These are phyloP conservation scores for Chaetodon trifascialis DNA, from an alignment of 2,113 vertebrate species.

Conservation along the genomic window DNA sequence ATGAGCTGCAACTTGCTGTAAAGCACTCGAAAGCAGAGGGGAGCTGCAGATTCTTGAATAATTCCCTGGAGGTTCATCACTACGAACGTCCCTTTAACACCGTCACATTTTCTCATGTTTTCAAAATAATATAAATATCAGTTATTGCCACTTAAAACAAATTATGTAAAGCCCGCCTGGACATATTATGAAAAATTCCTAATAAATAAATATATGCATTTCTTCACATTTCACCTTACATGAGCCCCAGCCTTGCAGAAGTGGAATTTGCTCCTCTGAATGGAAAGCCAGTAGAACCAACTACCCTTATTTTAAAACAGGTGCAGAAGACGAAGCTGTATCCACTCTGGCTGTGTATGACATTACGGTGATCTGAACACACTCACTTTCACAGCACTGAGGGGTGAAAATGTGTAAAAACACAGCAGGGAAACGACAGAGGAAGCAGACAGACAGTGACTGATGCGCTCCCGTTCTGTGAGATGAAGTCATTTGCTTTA, in stretches of 20 bases:
- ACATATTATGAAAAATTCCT: not conserved
- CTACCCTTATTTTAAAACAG: not conserved
- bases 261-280: not conserved
- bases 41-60: no score
- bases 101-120: not conserved
- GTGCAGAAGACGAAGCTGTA: not conserved
- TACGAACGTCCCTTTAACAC: not conserved
- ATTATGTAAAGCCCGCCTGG: not conserved
- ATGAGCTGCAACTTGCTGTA: no score
- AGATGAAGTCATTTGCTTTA: constrained; percentile 71
- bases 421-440: constrained; percentile 15
- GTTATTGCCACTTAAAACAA: not conserved
- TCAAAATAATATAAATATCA: no score
- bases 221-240: not conserved
- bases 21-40: no score
- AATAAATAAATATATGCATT: not conserved
- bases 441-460: constrained; percentile 58
- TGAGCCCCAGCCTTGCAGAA: not conserved
- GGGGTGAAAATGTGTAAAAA: not conserved
- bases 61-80: no score
- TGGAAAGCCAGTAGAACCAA: not conserved
- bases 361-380: not conserved
- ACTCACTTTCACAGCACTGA: not conserved
- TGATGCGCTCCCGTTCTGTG: constrained; percentile 35
- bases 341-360: not conserved